Evolutionary conservation across 2,888 invertebrate genomes (phyloP).

Genomic region (Pilophorus perplexus): DNA sequence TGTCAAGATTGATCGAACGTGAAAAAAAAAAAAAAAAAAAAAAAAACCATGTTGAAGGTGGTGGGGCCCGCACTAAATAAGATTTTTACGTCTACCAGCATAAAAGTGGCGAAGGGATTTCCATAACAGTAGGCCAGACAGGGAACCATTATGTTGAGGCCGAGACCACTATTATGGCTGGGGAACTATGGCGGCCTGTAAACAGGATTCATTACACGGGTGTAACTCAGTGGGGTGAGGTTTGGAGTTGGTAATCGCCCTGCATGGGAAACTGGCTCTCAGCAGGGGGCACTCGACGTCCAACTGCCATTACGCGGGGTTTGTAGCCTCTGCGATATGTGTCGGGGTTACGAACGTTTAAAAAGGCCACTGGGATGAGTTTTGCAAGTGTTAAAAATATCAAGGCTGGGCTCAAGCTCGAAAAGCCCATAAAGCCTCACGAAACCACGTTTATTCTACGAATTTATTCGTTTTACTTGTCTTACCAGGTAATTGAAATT

Average conservation of each 20-base stretch:
- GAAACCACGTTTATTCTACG: too few species aligned
- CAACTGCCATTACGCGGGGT: conserved; percentile 25
- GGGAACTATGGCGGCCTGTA: conserved; percentile 23
- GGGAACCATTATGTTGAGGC: conserved; percentile 16
- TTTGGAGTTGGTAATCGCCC: conserved; percentile 25
- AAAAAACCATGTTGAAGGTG: too few species aligned
- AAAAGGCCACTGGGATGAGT: too few species aligned
- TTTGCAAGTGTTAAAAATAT: too few species aligned
- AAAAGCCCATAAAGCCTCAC: too few species aligned
- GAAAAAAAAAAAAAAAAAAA: neutral
- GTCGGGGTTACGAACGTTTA: too few species aligned
- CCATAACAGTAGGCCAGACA: conserved; percentile 32
- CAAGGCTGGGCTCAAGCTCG: too few species aligned
- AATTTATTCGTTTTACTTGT: too few species aligned
- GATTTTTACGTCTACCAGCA: conserved; percentile 37
- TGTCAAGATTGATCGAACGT: conserved; percentile 27
- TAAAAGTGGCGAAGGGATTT: conserved; percentile 27
- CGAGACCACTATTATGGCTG: neutral
- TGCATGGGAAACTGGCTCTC: neutral
- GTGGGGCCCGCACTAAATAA: conserved; percentile 19
- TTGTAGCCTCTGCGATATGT: too few species aligned
- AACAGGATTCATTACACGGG: conserved; percentile 39
- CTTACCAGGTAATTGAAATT: too few species aligned
- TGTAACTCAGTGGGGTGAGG: conserved; percentile 10
- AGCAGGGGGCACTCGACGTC: neutral